Percentiles rank a stretch among this genome's conserved stretches.
Evolutionary conservation across 2,113 vertebrate species (phyloP).

Genomic region (Antechinus stuartii): DNA sequence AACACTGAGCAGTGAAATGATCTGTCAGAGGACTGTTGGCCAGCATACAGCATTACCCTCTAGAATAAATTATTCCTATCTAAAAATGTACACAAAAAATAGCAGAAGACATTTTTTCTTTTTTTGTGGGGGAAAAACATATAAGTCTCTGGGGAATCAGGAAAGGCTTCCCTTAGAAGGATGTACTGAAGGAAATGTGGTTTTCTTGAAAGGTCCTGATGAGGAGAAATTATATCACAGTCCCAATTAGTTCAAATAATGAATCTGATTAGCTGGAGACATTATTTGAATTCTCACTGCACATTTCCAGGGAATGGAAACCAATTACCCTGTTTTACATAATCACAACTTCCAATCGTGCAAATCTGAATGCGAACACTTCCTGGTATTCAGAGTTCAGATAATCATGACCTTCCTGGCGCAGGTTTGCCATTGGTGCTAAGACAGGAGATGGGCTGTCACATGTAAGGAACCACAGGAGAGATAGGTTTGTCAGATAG

Average conservation of each 20-base stretch:
- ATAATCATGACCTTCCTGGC: background rate
- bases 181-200: background rate
- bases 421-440: background rate
- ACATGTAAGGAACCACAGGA: too few relatives aligned
- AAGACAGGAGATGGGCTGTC: too few relatives aligned
- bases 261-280: background rate
- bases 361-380: background rate
- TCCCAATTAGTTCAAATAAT: background rate
- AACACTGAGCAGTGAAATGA: too few relatives aligned
- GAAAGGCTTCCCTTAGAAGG: background rate
- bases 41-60: background rate
- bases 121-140: background rate
- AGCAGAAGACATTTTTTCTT: background rate
- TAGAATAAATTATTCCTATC: background rate
- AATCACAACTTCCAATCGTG: background rate
- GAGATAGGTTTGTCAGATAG: background rate
- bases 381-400: background rate
- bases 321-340: background rate
- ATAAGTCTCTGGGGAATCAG: background rate
- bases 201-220: background rate
- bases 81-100: too few relatives aligned
- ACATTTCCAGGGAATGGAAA: background rate
- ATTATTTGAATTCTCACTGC: background rate
- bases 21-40: too few relatives aligned
- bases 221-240: background rate